These are phyloP conservation scores for Apodemus sylvaticus DNA, from an alignment of 2,113 vertebrate species.

Conservation along the genomic window DNA sequence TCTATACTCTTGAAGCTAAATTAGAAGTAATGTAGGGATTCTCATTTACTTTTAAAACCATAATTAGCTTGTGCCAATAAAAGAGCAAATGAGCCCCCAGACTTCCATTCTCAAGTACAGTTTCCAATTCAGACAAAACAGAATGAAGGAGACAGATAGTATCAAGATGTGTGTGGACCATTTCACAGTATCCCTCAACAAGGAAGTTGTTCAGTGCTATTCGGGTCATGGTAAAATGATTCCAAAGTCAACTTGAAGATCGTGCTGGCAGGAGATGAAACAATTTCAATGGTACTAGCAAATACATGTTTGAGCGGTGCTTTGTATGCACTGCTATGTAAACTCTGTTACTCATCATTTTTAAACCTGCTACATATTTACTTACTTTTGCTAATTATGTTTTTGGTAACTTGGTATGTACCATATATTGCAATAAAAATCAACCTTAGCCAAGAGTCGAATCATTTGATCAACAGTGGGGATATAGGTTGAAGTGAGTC, in stretches of 20 bases:
- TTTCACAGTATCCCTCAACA: not conserved
- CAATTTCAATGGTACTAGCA: not conserved
- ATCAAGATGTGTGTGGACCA: not conserved
- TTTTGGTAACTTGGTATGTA: conserved; percentile 22
- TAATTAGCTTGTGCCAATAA: not conserved
- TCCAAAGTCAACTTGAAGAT: not conserved
- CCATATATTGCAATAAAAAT: not conserved
- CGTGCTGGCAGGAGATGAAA: not conserved
- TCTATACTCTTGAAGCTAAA: not conserved
- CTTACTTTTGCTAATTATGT: conserved; percentile 15
- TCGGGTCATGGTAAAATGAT: conserved; percentile 8
- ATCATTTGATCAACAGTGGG: conserved; percentile 46
- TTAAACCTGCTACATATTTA: not conserved
- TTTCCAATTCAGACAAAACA: conserved; percentile 10
- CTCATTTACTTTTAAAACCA: conserved; percentile 7
- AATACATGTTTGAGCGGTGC: not conserved
- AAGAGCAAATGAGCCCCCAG: not conserved
- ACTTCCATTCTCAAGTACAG: not conserved
- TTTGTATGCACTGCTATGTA: not conserved
- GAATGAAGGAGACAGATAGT: not conserved
- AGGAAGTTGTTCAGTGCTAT: not conserved
- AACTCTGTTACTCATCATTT: conserved; percentile 13
- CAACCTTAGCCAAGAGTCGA: not conserved
- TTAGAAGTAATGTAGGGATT: not conserved
- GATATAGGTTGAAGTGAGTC: not conserved